Evolutionary conservation across 2,888 invertebrate species (phyloP), one percentile per base, ranked within the genome.

Genomic region (Scaeva pyrastri): DNA sequence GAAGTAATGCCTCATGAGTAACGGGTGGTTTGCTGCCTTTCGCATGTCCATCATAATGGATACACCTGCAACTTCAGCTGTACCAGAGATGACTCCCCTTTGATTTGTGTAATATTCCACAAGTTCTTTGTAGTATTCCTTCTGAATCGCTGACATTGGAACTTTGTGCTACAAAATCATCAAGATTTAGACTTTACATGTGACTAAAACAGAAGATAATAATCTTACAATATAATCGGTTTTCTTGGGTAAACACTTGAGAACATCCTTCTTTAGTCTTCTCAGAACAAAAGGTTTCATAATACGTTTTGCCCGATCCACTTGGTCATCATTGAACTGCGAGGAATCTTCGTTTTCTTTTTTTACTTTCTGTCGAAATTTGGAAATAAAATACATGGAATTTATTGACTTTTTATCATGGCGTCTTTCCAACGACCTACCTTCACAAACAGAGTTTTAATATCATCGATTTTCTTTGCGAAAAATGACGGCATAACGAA

Each of bases 401-500:
- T 10, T 23, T 16, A 0, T 12, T 26, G 21, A 12, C 11, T 19
- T 1, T 36, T 45, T 7, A 39, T n/a, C n/a, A 2, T 1, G 31
- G 1, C 39, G 11, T 26, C 8, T 0, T 7, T 7, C 36, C 6
- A 10, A 8, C 4, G 2, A 90, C 95, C 95, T 21, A 95, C 96
- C 92, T 96, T 97, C 72, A 96, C 96, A 93, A 98, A 98, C 89
- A 98, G 94, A 88, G 95, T 96, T 91, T 97, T 98, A 23, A 98
- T 94, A 89, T 97, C 97, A 0, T 97, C 96, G 1, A 96, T 96
- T 92, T 97, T 97, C 16, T 96, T 96, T 60, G 96, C 95, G 93
- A 99, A 98, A 93, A 98, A 96, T 88, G 97, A 96, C 0, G 98
- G 98, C 98, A 99, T 98, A 31, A 98, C 97, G 92, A 99, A 99